Base-by-base conservation (phyloP, 2,113 vertebrate genomes). In the Epinephelus fuscoguttatus region DNA sequence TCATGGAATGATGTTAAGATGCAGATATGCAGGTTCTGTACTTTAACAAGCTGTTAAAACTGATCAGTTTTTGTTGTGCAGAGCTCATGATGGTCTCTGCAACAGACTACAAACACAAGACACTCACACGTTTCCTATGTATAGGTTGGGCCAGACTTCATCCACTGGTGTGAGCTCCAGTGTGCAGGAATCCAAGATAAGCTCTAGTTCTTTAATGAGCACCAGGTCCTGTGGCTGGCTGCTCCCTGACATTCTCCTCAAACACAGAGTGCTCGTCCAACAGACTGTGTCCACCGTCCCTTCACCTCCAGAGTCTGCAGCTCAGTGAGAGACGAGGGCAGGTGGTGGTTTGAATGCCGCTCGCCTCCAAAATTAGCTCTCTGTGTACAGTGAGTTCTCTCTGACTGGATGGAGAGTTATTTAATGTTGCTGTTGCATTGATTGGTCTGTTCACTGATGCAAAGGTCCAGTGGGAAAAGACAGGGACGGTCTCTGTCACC, bases 81-180 rank as follows among this genome's bases (percentile, higher is more conserved):
- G 52, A 67, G n/a, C 33, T 83, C 33, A 21, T 23, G 25, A n/a
- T 40, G 6, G 19, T 50, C 47, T 62, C 69, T 42, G 40, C 50
- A 45, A 37, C 55, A 33, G 2, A 33, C n/a, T 6, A 27, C 19
- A 76, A 68, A 81, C 62, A 59, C 13, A 12, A 60, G 64, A 70
- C 71, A 97, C 96, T 96, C 93, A 96, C 95, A 95, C 94, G 75
- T 95, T 92, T 87, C 96, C 95, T 87, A 94, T 94, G 94, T 77
- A 96, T 78, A 96, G 89, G 91, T 95, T 93, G 81, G 96, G 93
- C 95, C 95, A 95, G 84, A 95, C 95, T 93, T 97, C 95, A 85
- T 96, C 95, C 72, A 95, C 56, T 12, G 94, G 93, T 23, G 92
- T 95, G 73, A 95, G 94, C 69, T 95, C 95, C 76, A 95, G 70